These are phyloP conservation scores for Sarcophaga peregrina DNA, from an alignment of 1,140 invertebrate genomes.

Conservation along the genomic window DNA sequence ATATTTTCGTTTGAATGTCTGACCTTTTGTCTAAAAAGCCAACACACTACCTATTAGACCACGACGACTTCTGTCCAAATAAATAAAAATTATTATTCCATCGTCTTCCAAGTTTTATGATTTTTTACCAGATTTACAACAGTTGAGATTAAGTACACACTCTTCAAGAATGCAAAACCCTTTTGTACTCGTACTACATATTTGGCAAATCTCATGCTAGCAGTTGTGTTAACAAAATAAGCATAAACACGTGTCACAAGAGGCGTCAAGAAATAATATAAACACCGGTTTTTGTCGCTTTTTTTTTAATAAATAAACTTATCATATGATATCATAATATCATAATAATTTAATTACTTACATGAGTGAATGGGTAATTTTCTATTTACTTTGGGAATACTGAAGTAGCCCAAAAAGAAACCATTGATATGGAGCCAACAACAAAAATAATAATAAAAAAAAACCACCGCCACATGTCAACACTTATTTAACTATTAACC, in stretches of 20 bases:
- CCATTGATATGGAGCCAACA: neutral
- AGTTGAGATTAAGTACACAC: no score
- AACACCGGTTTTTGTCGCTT: neutral
- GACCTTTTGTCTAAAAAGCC: no score
- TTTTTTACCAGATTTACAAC: no score
- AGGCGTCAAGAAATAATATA: constrained; percentile 1
- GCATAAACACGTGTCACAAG: constrained; percentile 6
- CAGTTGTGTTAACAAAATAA: constrained; percentile 29
- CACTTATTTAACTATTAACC: neutral
- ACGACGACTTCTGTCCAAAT: no score
- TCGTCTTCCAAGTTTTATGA: no score
- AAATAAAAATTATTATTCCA: no score
- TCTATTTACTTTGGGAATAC: no score
- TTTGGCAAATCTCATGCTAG: neutral
- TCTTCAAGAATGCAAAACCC: no score
- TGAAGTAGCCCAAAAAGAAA: neutral
- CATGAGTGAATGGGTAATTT: neutral
- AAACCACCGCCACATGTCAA: constrained; percentile 23
- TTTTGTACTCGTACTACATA: no score
- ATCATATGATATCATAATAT: neutral
- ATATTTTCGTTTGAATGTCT: no score
- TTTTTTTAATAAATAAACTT: no score
- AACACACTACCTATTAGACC: no score
- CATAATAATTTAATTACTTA: constrained; percentile 40
- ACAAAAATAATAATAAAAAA: neutral